Evolutionary conservation across 1,140 invertebrate species (phyloP), one percentile per base, ranked within the genome.

Genomic region (Phortica variegata): DNA sequence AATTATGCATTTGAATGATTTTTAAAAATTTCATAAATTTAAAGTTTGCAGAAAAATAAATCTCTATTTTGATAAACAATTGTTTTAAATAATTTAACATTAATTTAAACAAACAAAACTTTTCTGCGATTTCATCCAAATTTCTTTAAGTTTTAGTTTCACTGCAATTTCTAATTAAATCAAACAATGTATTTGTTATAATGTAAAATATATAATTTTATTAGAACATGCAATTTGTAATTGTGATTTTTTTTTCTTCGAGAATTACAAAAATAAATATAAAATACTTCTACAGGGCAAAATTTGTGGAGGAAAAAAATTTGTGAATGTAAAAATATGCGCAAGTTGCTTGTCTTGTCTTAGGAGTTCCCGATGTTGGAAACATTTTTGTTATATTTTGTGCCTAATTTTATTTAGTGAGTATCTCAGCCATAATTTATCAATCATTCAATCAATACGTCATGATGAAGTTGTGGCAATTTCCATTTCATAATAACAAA

Each of bases 221-320:
- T 36, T 26, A 26, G 36, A 63, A 62, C 49, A 68, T 62, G 63
- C 63, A 57, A 54, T 68, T 66, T 26, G 10, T 66, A 62, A 68
- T 66, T 48, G 16, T 58, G 38, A 55, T 51, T 47, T 52, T 49
- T 56, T 49, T 68, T 52, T 51, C 32, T n/a, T 29, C 26, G 6
- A 60, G 60, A 57, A 58, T 63, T 68, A 68, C 49, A 68, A 68
- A 68, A 68, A 68, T 68, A 68, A 68, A 68, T 68, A 62, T 68
- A 68, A 66, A 61, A 66, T 68, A 68, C 63, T 68, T 68, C 63
- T 68, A 66, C 63, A 68, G 56, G 47, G 49, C 38, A 52, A 47
- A 65, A 58, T 59, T 56, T 52, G 46, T 53, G 23, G 23, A 10
- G 23, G 23, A 26, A 26, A 6, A 26, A 26, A 26, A 10, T 26